phyloP scores from a whole-genome alignment of 2,113 vertebrate genomes.

The Paralichthys olivaceus region DNA sequence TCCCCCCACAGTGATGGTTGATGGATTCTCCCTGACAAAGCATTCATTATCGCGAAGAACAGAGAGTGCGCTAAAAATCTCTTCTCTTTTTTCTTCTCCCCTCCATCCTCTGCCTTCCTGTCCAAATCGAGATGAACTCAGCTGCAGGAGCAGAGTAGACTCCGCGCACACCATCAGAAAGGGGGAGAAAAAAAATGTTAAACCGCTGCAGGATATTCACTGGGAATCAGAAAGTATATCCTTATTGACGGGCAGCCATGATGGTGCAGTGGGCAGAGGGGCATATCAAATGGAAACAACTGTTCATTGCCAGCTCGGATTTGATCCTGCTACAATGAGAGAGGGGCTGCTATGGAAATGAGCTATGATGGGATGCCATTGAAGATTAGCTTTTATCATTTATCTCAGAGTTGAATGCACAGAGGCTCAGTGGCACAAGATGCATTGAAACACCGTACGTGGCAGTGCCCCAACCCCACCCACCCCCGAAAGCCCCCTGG shows the following conservation, averaged over 20 bases:
- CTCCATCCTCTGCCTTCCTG: conserved; percentile 72
- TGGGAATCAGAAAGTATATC: conserved; percentile 69
- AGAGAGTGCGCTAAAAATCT: conserved; percentile 84
- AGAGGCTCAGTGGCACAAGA: conserved; percentile 59
- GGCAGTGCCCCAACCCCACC: conserved; percentile 19
- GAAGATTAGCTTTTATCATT: conserved; percentile 78
- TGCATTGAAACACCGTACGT: conserved; percentile 42
- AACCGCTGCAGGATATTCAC: conserved; percentile 68
- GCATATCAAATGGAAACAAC: conserved; percentile 78
- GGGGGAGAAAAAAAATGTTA: conserved; percentile 32
- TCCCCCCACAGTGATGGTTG: conserved; percentile 89
- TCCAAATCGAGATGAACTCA: conserved; percentile 83
- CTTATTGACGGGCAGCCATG: conserved; percentile 62
- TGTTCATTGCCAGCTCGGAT: conserved; percentile 73
- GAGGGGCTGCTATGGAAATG: conserved; percentile 70
- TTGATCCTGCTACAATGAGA: conserved; percentile 64
- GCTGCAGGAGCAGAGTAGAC: conserved; percentile 68
- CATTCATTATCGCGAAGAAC: conserved; percentile 89
- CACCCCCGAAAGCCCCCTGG: conserved; percentile 17
- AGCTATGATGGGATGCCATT: conserved; percentile 67
- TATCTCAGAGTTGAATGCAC: conserved; percentile 67
- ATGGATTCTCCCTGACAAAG: conserved; percentile 90
- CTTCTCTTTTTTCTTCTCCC: conserved; percentile 74
- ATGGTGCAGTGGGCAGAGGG: conserved; percentile 65
- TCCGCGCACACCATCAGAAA: conserved; percentile 46